Conservation (phyloP, 2,113 vertebrate species). For the Chloropsis cyanopogon region DNA sequence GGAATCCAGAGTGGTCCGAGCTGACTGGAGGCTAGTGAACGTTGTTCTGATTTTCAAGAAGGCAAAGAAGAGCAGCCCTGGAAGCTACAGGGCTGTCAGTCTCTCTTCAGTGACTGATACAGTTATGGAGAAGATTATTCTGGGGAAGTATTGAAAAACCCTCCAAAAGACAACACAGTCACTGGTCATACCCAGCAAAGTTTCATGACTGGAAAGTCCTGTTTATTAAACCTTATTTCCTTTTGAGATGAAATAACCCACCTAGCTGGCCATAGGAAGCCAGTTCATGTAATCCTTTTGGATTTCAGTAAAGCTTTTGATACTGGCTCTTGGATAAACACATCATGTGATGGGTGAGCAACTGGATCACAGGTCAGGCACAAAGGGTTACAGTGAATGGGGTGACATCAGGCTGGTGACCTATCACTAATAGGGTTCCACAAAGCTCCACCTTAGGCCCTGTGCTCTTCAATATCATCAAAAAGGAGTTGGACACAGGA, state of each 20-base stretch:
- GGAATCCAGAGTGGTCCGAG: fast-evolving
- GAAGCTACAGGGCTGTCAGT: background rate
- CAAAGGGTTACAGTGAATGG: background rate
- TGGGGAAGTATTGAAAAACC: background rate
- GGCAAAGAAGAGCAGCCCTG: background rate
- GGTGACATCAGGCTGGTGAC: background rate
- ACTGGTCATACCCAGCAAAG: background rate
- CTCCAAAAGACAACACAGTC: background rate
- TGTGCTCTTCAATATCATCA: background rate
- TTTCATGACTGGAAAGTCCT: background rate
- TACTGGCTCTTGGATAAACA: background rate
- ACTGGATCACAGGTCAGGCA: background rate
- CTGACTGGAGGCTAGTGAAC: background rate
- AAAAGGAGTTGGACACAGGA: background rate
- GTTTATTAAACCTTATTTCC: background rate
- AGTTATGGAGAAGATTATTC: background rate
- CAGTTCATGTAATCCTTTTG: background rate
- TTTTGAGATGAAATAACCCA: background rate
- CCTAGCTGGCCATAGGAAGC: background rate
- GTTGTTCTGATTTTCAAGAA: fast-evolving
- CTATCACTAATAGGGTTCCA: background rate
- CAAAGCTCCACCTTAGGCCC: too few relatives aligned
- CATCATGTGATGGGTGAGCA: background rate
- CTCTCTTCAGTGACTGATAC: background rate
- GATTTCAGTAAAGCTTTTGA: background rate